phyloP scores from a whole-genome alignment of 2,888 invertebrate species.

The Candidula unifasciata region DNA sequence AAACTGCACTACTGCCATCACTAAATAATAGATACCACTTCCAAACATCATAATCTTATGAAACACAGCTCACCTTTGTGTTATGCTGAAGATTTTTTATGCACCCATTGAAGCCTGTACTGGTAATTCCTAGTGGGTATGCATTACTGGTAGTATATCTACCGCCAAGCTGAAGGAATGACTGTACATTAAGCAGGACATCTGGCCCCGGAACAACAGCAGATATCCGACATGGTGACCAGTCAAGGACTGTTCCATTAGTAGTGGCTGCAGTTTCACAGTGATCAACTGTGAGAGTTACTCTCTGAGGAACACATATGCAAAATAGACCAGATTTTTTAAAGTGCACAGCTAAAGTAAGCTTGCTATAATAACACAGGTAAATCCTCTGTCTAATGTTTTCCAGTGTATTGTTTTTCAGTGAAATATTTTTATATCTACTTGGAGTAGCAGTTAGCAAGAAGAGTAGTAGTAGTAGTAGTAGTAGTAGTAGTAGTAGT shows the following conservation, averaged over 20 bases:
- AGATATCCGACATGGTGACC: slow-evolving; percentile 87
- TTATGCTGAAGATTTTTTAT: slow-evolving; percentile 96
- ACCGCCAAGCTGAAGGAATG: slow-evolving; percentile 93
- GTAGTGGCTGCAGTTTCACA: slow-evolving; percentile 92
- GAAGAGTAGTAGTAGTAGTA: too few species aligned
- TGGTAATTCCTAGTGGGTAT: slow-evolving; percentile 79
- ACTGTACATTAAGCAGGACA: slow-evolving; percentile 96
- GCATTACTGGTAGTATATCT: slow-evolving; percentile 78
- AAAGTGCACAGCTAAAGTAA: too few species aligned
- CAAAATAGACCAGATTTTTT: too few species aligned
- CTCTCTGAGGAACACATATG: not conserved
- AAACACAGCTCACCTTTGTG: slow-evolving; percentile 81
- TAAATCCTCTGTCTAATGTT: too few species aligned
- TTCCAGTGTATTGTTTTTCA: too few species aligned
- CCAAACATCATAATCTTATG: too few species aligned
- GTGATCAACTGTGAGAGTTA: slow-evolving; percentile 86
- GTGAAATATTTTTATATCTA: too few species aligned
- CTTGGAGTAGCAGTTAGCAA: too few species aligned
- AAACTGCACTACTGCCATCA: too few species aligned
- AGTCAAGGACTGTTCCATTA: slow-evolving; percentile 79
- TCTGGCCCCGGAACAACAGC: slow-evolving; percentile 96
- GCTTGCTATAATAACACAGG: too few species aligned
- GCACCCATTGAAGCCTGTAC: slow-evolving; percentile 90
- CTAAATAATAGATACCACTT: too few species aligned
- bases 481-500: too few species aligned